Evolutionary conservation across 2,888 invertebrate genomes (phyloP).

Genomic region (Elaeidobius kamerunicus): DNA sequence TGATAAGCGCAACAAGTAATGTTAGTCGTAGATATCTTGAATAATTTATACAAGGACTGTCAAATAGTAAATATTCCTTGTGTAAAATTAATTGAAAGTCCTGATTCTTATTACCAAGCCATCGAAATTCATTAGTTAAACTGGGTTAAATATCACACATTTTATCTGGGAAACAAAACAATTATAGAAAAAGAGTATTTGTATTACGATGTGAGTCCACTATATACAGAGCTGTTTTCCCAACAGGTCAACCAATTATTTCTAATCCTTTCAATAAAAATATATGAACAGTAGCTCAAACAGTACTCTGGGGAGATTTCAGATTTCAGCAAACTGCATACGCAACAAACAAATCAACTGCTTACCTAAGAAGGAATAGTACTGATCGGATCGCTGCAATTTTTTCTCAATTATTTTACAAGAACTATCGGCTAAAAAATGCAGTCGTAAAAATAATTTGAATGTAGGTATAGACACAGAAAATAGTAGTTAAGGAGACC

Average conservation of each 20-base stretch:
- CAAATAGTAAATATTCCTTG: too few relatives aligned
- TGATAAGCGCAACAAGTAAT: background rate
- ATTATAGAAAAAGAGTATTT: too few relatives aligned
- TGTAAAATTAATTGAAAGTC: too few relatives aligned
- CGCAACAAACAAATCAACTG: conserved; percentile 12
- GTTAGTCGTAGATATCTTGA: too few relatives aligned
- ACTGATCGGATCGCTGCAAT: conserved; percentile 9
- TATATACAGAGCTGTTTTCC: too few relatives aligned
- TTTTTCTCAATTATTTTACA: conserved; percentile 29
- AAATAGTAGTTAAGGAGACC: conserved; percentile 32
- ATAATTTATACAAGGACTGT: too few relatives aligned
- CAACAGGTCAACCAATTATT: conserved; percentile 1
- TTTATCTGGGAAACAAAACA: too few relatives aligned
- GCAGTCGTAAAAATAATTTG: conserved; percentile 43
- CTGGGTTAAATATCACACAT: too few relatives aligned
- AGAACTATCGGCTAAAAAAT: conserved; percentile 35
- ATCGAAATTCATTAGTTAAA: too few relatives aligned
- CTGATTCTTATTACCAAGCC: too few relatives aligned
- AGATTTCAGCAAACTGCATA: conserved; percentile 5
- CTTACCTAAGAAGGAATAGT: conserved; percentile 11
- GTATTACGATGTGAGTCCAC: too few relatives aligned
- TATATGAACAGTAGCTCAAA: conserved; percentile 3
- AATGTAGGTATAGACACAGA: conserved; percentile 39
- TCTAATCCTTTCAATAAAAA: conserved; percentile 4
- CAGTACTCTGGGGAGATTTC: conserved; percentile 17